These are phyloP conservation scores for Onychomys arenicola DNA, from an alignment of 2,797 vertebrate species.

Conservation along the genomic window DNA sequence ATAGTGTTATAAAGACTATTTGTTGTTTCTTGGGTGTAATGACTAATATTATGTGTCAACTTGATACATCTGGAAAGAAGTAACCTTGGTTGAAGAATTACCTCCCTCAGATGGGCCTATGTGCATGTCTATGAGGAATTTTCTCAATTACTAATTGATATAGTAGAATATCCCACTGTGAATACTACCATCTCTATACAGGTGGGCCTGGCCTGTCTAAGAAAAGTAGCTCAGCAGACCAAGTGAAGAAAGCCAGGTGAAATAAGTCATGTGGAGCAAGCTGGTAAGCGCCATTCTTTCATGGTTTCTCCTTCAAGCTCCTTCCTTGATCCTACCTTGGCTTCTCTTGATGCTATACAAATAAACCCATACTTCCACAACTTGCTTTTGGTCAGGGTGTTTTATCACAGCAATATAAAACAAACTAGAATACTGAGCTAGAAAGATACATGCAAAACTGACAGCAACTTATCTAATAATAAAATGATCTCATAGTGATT, in stretches of 20 bases:
- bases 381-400: not conserved
- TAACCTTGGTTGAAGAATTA: not conserved
- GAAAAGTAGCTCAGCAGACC: not conserved
- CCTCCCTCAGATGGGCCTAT: not conserved
- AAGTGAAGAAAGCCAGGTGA: not conserved
- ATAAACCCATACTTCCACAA: not conserved
- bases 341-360: not conserved
- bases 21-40: not conserved
- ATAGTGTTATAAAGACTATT: not conserved
- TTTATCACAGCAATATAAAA: not conserved
- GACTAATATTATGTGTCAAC: not conserved
- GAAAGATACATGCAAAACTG: conserved; percentile 34
- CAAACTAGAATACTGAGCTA: not conserved
- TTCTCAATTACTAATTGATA: not conserved
- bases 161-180: not conserved
- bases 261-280: not conserved
- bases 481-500: not conserved
- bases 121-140: too few species aligned
- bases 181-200: not conserved
- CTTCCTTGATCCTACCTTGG: not conserved
- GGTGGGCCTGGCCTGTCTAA: not conserved
- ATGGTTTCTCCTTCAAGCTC: not conserved
- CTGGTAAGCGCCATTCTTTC: not conserved
- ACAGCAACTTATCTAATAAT: not conserved
- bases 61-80: not conserved